phyloP scores from a whole-genome alignment of 1,140 invertebrate species.

The Leptopilina boulardi region DNA sequence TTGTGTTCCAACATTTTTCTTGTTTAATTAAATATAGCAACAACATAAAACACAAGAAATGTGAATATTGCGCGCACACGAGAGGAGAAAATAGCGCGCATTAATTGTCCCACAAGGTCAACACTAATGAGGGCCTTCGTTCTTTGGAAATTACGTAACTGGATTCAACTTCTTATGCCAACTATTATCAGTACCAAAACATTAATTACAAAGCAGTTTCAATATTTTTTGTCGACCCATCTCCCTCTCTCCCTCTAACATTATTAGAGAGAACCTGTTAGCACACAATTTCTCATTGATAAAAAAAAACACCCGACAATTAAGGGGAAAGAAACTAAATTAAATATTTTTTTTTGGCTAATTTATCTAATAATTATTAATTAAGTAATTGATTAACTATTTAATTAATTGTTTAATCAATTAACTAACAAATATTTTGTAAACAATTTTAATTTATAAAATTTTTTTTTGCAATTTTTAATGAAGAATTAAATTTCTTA shows the following conservation, averaged over 20 bases:
- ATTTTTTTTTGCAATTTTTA: no score
- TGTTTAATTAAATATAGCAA: neutral
- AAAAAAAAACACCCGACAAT: neutral
- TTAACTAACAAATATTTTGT: no score
- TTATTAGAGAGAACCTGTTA: neutral
- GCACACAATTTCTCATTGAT: neutral
- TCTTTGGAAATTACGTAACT: conserved; percentile 16
- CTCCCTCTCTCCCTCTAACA: neutral
- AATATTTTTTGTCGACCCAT: neutral
- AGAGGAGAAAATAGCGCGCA: neutral
- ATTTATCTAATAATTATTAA: no score
- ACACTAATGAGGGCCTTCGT: neutral
- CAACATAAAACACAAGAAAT: neutral
- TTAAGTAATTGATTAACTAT: no score
- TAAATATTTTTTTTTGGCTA: no score
- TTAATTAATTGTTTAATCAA: no score
- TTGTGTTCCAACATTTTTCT: neutral
- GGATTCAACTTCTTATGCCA: neutral
- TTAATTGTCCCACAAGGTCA: conserved; percentile 26
- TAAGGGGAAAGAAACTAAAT: no score
- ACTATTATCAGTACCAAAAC: neutral
- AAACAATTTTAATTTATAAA: no score
- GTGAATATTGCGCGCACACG: neutral
- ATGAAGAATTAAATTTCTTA: no score
- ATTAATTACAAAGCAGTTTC: neutral